Evolutionary conservation across 2,113 vertebrate genomes (phyloP), one percentile per base, ranked within the genome.

Genomic region (Bambusicola thoracicus): DNA sequence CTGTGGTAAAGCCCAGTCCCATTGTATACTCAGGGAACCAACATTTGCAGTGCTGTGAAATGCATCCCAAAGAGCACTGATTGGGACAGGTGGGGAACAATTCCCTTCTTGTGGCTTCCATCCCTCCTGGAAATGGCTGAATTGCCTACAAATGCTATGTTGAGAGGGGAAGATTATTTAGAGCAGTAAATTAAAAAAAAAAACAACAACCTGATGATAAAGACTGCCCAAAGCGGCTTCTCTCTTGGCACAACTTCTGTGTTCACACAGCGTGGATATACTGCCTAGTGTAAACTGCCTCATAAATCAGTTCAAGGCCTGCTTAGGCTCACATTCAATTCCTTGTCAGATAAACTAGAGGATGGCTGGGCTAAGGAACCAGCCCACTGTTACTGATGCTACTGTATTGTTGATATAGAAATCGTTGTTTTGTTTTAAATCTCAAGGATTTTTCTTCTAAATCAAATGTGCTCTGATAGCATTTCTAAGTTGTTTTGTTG

Each of bases 1-100:
- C 0, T 1, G 15, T 24, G 13, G 16, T 1, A 2, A 9, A 25
- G 32, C 32, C 0, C 1, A 51, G 43, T 58, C 49, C 34, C n/a
- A 43, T 43, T 77, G 44, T 5, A 2, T 1, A 5, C 15, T 77
- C 44, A 18, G 16, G 32, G 48, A 34, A 24, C 30, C 17, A 30
- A 48, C 1, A 0, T 24, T 40, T 61, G 77, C 53, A 34, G 46
- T 8, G 48, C 41, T 74, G 32, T 13, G 25, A 40, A 74, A 40
- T 21, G n/a, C 29, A 24, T 58, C n/a, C 51, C 46, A 62, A 46
- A 32, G 30, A 61, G 30, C 43, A n/a, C 32, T 25, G 59, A 13
- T 30, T 10, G 19, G 38, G n/a, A 7, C 36, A 38, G 36, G 8
- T 16, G 24, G 24, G 11, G 43, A 5, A 20, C 27, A 22, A 13